Evolutionary conservation across 1,140 invertebrate species (phyloP).

Genomic region (Scaptomyza montana): DNA sequence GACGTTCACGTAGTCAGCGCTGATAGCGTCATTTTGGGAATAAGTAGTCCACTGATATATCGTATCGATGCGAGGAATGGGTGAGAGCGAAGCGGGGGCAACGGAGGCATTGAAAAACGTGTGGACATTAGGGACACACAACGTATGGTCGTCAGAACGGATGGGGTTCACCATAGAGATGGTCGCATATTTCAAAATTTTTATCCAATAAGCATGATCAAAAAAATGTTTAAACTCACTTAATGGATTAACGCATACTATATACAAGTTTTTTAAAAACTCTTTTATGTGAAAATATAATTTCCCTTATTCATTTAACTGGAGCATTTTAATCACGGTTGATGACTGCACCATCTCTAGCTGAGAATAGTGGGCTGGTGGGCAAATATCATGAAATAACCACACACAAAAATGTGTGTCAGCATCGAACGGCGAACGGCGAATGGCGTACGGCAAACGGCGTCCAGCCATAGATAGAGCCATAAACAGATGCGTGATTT

Average conservation of each 20-base stretch:
- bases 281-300: too few species aligned
- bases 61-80: background rate
- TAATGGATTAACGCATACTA: too few species aligned
- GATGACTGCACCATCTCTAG: background rate
- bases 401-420: conserved; percentile 44
- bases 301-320: background rate
- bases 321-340: background rate
- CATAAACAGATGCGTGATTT: conserved; percentile 68
- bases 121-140: conserved; percentile 48
- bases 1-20: conserved; percentile 32
- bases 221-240: too few species aligned
- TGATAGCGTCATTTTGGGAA: conserved; percentile 52
- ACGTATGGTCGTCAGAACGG: background rate
- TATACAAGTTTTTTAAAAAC: too few species aligned
- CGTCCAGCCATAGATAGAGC: conserved; percentile 43
- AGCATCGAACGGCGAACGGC: conserved; percentile 8
- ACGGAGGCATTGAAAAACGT: conserved; percentile 24
- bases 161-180: background rate
- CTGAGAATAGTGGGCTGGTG: conserved; percentile 9
- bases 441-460: background rate
- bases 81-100: too few species aligned
- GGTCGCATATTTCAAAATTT: too few species aligned
- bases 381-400: conserved; percentile 27
- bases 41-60: conserved; percentile 49
- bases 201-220: too few species aligned